Percentiles rank a stretch among this genome's conserved stretches.
Evolutionary conservation across 2,888 invertebrate species (phyloP).

Genomic region (Nephrotoma flavescens): DNA sequence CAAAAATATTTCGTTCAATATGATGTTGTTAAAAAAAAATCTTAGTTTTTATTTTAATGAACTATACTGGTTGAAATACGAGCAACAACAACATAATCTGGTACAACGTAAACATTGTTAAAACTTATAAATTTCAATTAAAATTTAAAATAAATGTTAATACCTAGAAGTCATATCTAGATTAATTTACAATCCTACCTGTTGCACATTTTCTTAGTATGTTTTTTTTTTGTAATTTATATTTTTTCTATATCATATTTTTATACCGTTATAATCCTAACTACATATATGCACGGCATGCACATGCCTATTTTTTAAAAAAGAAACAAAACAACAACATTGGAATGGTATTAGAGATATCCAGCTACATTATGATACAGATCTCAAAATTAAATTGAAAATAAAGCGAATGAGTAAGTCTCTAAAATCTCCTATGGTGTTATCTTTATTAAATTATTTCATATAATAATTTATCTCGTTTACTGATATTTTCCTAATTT

Average conservation of each 20-base stretch:
- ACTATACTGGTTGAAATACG: not conserved
- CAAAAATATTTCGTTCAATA: not conserved
- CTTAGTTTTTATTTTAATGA: not conserved
- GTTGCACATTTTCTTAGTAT: not conserved
- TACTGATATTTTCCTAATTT: not conserved
- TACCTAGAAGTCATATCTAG: not conserved
- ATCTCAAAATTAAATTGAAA: not conserved
- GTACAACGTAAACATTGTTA: not conserved
- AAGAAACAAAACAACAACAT: not conserved
- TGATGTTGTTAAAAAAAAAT: not conserved
- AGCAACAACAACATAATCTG: not conserved
- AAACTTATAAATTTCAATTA: not conserved
- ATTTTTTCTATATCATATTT: not conserved
- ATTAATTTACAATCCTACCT: not conserved
- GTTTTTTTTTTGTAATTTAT: not conserved
- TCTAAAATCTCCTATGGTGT: not conserved
- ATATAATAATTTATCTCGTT: not conserved
- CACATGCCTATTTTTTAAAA: not conserved
- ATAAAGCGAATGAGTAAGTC: not conserved
- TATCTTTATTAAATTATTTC: not conserved
- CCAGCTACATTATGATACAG: not conserved
- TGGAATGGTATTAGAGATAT: not conserved
- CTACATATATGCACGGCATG: not conserved
- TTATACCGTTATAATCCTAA: not conserved
- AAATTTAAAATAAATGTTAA: not conserved